Conservation (phyloP, 2,113 vertebrate genomes). For the Phaethornis superciliosus region DNA sequence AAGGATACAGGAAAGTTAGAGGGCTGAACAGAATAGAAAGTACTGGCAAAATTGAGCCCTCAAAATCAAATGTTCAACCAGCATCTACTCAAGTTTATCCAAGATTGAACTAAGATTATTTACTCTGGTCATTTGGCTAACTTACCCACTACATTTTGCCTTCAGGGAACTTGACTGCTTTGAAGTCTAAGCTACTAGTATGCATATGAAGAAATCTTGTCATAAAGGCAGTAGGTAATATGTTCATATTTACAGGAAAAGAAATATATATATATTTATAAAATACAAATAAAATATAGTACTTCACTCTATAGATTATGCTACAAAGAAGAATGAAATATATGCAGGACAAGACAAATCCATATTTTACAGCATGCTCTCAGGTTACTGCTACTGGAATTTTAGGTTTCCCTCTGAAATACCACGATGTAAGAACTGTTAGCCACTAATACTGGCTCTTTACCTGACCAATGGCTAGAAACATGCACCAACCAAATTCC, state of each 20-base stretch:
- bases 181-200: neutral
- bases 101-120: neutral
- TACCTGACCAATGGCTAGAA: neutral
- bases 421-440: neutral
- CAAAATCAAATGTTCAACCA: neutral
- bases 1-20: neutral
- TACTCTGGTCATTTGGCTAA: neutral
- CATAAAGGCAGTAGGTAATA: neutral
- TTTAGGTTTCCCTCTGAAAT: neutral
- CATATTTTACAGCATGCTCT: neutral
- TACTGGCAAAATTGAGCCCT: neutral
- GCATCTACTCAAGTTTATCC: neutral
- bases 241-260: neutral
- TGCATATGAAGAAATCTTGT: neutral
- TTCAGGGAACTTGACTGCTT: neutral
- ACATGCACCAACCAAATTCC: neutral
- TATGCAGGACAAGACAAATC: neutral
- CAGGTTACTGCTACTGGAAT: neutral
- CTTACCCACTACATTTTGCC: neutral
- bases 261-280: no score
- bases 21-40: neutral
- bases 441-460: neutral
- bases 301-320: neutral
- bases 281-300: neutral
- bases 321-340: neutral